Base-by-base conservation (phyloP, 2,113 vertebrate genomes). In the Chloropsis cyanopogon region DNA sequence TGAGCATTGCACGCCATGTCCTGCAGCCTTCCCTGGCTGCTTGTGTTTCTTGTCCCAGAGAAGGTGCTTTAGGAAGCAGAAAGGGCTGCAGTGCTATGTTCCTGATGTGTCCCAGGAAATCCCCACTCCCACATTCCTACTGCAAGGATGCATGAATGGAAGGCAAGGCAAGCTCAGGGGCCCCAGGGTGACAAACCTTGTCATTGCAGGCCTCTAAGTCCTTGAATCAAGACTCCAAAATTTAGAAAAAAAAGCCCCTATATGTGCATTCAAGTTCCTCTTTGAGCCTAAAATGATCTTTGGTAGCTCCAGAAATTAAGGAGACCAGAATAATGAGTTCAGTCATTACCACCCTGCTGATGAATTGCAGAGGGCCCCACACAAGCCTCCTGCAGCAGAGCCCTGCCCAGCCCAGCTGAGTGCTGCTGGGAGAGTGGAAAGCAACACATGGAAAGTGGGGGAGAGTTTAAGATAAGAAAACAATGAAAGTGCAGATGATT, bases 391-490 rank as follows among this genome's bases (percentile, higher is more conserved):
- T 1, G 9, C 79, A 70, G 68, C 64, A 59, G 54, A 92, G 63
- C 85, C 24, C 1, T 33, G 50, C 35, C 11, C 12, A 13, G 50
- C 17, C 70, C 77, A 50, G 63, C 79, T 63, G 71, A 35, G 68
- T 44, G 47, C 66, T 59, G 66, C 84, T 56, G 7, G 20, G 46
- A 50, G 47, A 61, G 52, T 41, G 42, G 12, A 80, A 46, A 93
- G 52, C 88, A 92, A 25, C 68, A 46, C 64, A 39, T 81, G 76
- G 85, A 46, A 92, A 96, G 76, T 61, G 82, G 88, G 85, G 80
- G 52, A 94, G 91, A 95, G 85, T 94, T 95, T 88, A 94, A 76
- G 53, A 95, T 87, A 93, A 96, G 88, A 82, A 92, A 96, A 92
- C 72, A 86, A 49, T 60, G 76, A 78, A 93, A 95, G 92, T 81